phyloP scores from a whole-genome alignment of 2,113 vertebrate genomes.

The Grammomys dolichurus region DNA sequence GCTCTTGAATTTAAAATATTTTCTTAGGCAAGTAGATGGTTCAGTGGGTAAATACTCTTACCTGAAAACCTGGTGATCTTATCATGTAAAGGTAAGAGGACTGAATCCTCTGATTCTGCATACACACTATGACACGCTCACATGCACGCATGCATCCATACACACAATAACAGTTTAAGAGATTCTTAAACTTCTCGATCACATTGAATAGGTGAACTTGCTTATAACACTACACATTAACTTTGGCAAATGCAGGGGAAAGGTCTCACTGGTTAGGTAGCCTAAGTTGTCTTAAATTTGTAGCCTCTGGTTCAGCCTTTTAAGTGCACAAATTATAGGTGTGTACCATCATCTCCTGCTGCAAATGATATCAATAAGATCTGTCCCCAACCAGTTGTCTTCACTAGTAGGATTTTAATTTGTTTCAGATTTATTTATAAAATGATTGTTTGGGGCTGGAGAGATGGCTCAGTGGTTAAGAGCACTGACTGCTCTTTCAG shows the following conservation, averaged over 20 bases:
- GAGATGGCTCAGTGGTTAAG: no score
- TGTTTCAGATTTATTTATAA: slow-evolving; percentile 46
- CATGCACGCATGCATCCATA: background rate
- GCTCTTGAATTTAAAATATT: slow-evolving; percentile 56
- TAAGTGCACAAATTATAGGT: background rate
- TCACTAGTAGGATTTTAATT: slow-evolving; percentile 24
- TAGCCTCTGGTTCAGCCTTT: background rate
- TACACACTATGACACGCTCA: no score
- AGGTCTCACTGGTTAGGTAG: background rate
- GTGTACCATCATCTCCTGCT: background rate
- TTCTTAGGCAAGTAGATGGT: background rate
- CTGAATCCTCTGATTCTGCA: background rate
- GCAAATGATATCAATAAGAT: background rate
- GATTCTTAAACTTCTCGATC: background rate
- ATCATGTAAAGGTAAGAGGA: background rate
- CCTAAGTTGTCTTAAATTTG: background rate
- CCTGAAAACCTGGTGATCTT: background rate
- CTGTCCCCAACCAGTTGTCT: background rate
- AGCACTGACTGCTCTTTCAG: no score
- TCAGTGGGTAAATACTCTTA: background rate
- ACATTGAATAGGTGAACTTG: background rate
- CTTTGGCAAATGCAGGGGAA: background rate
- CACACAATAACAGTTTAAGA: no score
- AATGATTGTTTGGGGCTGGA: background rate
- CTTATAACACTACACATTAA: background rate